phyloP scores from a whole-genome alignment of 2,113 vertebrate genomes.

The Sceloporus tristichus region DNA sequence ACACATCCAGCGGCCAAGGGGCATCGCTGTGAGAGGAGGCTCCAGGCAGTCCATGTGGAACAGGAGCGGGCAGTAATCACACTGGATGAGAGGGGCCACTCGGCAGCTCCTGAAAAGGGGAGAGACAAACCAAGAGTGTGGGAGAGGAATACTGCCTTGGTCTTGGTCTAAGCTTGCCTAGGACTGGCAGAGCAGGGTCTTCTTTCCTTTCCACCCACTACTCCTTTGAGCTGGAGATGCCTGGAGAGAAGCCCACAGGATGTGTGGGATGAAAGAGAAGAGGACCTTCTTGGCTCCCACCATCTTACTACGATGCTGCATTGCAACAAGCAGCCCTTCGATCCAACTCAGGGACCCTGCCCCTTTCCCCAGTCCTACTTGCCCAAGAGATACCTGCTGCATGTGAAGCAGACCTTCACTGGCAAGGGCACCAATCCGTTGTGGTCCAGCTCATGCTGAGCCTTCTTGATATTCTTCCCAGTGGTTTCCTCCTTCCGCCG shows the following conservation, averaged over 20 bases:
- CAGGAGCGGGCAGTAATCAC: constrained; percentile 96
- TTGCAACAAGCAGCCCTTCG: too few species aligned
- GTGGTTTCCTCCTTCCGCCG: constrained; percentile 95
- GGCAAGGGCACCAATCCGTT: constrained; percentile 96
- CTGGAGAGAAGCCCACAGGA: too few species aligned
- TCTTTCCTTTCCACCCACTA: too few species aligned
- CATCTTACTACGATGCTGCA: too few species aligned
- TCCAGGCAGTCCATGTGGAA: constrained; percentile 99
- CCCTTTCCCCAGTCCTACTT: not conserved
- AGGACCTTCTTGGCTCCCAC: too few species aligned
- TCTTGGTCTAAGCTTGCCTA: too few species aligned
- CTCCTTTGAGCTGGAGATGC: too few species aligned
- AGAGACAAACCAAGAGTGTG: fast-evolving
- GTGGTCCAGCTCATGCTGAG: constrained; percentile 95
- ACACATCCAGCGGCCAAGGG: constrained; percentile 98
- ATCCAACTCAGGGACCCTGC: not conserved
- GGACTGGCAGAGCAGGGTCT: too few species aligned
- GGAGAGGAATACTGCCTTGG: not conserved
- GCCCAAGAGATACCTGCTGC: constrained; percentile 86
- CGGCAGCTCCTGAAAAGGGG: constrained; percentile 90
- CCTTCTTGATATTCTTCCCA: constrained; percentile 93
- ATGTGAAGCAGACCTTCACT: constrained; percentile 95
- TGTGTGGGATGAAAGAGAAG: too few species aligned
- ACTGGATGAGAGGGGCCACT: constrained; percentile 95
- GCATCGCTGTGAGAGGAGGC: constrained; percentile 96